Conservation (phyloP, 2,797 vertebrate species). For the Pipistrellus pipistrellus region DNA sequence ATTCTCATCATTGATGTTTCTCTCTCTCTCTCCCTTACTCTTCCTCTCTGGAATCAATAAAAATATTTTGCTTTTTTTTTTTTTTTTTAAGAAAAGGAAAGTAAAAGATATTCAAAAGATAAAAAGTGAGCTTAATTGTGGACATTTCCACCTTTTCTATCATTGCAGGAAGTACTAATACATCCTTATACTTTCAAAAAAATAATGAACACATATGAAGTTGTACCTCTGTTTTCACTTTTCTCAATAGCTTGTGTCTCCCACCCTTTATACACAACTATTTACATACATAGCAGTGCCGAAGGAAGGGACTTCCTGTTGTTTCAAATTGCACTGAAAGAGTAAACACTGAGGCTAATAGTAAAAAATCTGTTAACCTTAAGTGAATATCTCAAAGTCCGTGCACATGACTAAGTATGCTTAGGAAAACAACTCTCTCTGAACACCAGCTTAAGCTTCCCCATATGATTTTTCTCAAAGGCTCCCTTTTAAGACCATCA, state of each 20-base stretch:
- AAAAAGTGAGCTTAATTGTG: background rate
- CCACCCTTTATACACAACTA: background rate
- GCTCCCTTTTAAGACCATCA: slow-evolving; percentile 81
- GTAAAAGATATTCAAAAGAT: slow-evolving; percentile 24
- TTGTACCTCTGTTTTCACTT: background rate
- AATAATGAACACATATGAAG: background rate
- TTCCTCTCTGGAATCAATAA: too few relatives aligned
- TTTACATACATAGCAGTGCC: background rate
- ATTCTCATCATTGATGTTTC: too few relatives aligned
- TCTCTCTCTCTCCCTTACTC: too few relatives aligned
- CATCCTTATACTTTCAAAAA: background rate
- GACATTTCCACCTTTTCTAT: background rate
- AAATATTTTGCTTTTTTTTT: too few relatives aligned
- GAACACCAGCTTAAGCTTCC: slow-evolving; percentile 67
- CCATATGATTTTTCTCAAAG: slow-evolving; percentile 73
- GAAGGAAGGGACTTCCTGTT: background rate
- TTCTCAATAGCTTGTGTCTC: background rate
- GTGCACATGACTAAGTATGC: slow-evolving; percentile 17
- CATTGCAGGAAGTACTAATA: background rate
- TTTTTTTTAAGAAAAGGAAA: too few relatives aligned
- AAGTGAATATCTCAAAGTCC: background rate
- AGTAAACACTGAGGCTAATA: slow-evolving; percentile 35
- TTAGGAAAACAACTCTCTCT: slow-evolving; percentile 61
- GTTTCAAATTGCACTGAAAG: slow-evolving; percentile 47
- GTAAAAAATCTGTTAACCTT: background rate